A percentile compares a stretch with the other conserved stretches of the same genome.
Evolutionary conservation across 2,888 invertebrate genomes (phyloP).

Genomic region (Dinocampus coccinellae): DNA sequence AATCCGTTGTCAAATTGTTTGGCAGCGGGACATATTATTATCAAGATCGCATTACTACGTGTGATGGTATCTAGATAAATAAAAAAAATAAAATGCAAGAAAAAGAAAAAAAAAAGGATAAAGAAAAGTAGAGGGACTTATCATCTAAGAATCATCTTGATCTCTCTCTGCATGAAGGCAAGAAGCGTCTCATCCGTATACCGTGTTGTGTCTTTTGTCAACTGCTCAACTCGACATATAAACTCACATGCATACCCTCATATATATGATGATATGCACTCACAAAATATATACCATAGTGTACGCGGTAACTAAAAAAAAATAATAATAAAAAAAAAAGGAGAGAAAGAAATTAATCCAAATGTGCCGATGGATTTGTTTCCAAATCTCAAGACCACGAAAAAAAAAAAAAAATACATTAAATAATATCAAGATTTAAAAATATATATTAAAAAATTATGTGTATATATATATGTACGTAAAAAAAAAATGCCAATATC

Average conservation of each 20-base stretch:
- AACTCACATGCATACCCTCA: background rate
- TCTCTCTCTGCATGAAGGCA: conserved; percentile 37
- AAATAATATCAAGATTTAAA: too few relatives aligned
- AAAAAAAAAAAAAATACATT: too few relatives aligned
- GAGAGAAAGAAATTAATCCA: too few relatives aligned
- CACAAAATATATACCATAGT: background rate
- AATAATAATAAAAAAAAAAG: too few relatives aligned
- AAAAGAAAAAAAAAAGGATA: background rate
- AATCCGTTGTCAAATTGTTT: conserved; percentile 63
- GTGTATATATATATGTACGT: too few relatives aligned
- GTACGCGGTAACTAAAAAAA: too few relatives aligned
- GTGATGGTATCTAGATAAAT: conserved; percentile 16
- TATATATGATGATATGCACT: background rate
- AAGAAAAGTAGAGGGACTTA: conserved; percentile 25
- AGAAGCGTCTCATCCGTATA: conserved; percentile 44
- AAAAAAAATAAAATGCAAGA: background rate
- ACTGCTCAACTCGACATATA: background rate
- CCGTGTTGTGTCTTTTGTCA: conserved; percentile 38
- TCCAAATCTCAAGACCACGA: too few relatives aligned
- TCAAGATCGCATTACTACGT: conserved; percentile 56
- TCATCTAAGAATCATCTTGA: conserved; percentile 46
- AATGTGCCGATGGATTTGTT: too few relatives aligned
- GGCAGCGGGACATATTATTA: conserved; percentile 60
- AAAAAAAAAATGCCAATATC: too few relatives aligned
- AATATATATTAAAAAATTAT: too few relatives aligned